Conservation (phyloP, 2,113 vertebrate species). For the Erythrolamprus reginae region DNA sequence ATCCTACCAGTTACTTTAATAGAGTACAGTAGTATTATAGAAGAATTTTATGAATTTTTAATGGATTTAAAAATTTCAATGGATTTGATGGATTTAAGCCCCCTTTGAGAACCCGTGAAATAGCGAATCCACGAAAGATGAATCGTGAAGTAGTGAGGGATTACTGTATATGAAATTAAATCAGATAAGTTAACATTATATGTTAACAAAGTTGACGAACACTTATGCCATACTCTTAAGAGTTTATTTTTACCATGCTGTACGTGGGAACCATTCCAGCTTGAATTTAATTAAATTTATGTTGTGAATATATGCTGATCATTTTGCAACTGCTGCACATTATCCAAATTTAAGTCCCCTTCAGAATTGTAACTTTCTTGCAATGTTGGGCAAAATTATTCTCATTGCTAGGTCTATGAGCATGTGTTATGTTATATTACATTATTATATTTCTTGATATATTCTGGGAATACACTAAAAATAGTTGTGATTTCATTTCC, state of each 20-base stretch:
- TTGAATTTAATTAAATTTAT: background rate
- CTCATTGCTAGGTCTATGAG: background rate
- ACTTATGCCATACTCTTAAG: background rate
- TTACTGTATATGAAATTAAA: constrained; percentile 54
- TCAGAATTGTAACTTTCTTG: background rate
- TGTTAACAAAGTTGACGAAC: background rate
- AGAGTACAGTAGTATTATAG: no score
- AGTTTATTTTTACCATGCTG: background rate
- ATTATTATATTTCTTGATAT: background rate
- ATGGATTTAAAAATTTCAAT: no score
- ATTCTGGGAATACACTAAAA: background rate
- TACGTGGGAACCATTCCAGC: background rate
- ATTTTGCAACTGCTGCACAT: background rate
- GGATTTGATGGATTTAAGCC: no score
- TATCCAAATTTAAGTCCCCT: background rate
- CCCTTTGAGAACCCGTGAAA: no score
- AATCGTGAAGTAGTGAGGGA: no score
- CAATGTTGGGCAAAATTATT: background rate
- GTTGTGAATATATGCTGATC: background rate
- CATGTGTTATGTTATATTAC: background rate
- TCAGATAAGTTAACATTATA: background rate
- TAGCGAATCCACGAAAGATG: no score
- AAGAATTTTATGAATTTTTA: no score
- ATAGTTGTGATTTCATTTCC: background rate
- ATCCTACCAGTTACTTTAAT: no score